These are phyloP conservation scores for Tenthredo amoena DNA, from an alignment of 2,888 invertebrate species.

Conservation along the genomic window DNA sequence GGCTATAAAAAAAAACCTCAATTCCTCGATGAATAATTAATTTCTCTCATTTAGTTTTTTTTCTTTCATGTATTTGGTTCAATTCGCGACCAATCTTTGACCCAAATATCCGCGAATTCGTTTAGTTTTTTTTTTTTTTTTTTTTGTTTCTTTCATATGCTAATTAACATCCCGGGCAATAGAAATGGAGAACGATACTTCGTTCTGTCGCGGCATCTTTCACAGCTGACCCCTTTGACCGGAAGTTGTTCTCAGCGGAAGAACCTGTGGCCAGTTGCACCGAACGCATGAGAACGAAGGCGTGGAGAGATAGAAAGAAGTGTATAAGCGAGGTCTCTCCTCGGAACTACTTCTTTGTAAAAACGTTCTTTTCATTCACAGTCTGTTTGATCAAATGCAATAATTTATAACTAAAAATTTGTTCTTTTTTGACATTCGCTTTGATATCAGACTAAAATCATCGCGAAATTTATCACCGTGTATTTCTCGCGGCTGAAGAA, in stretches of 20 bases:
- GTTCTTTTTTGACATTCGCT: background rate
- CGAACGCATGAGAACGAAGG: slow-evolving; percentile 68
- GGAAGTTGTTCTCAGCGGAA: slow-evolving; percentile 73
- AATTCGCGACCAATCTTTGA: background rate
- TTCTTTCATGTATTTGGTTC: background rate
- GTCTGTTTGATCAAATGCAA: background rate
- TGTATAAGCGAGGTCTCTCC: background rate
- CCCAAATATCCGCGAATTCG: background rate
- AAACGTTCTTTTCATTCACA: background rate
- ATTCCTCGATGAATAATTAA: background rate
- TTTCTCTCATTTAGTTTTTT: background rate
- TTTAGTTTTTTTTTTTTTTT: background rate
- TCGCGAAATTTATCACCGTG: background rate
- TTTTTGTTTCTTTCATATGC: background rate
- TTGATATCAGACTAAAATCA: background rate
- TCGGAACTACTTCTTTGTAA: background rate
- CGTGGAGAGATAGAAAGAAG: background rate
- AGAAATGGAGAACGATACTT: slow-evolving; percentile 1
- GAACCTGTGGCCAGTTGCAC: slow-evolving; percentile 64
- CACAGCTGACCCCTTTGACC: slow-evolving; percentile 62
- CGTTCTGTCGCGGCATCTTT: background rate
- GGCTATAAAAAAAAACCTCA: background rate
- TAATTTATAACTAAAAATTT: background rate
- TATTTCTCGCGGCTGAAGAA: slow-evolving; percentile 55
- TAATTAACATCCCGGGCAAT: background rate